Evolutionary conservation across 2,888 invertebrate genomes (phyloP), one percentile per base, ranked within the genome.

Genomic region (Drosophila sordidula): DNA sequence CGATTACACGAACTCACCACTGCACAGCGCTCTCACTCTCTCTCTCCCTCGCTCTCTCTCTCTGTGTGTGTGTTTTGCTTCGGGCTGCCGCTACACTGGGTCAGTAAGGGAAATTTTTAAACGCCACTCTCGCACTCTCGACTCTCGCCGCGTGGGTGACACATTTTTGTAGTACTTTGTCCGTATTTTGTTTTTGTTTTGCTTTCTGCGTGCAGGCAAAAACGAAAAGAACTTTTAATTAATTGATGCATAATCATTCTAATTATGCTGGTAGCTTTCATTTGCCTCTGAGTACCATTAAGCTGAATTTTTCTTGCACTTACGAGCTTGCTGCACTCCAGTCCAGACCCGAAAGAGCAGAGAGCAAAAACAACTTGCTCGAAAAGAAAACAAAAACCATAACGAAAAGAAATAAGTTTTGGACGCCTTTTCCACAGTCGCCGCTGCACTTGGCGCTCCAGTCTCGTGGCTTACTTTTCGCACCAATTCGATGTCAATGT

Each of bases 181-280:
- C 45, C 55, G 55, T 65, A 54, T 62, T 50, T 41, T 44, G 50
- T 55, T 71, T 38, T 49, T 34, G n/a, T 47, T 51, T 41, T 56
- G 25, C 46, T 54, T 56, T 36, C 34, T 47, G 29, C 25, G 39
- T 44, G 26, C 32, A 32, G 44, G 64, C 56, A 51, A 46, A 57
- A 49, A 70, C 62, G 65, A 80, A 80, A 83, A 75, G 68, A 80
- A 74, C 73, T 66, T 85, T 82, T 82, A 85, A 82, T 82, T 82
- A 82, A 82, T 82, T 80, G 82, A 71, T 41, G 80, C 68, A 82
- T 80, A 85, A 85, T 82, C 72, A 85, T 62, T 85, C 73, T 73
- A 76, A 78, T 76, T 78, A 75, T 64, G 73, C 57, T 68, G 57
- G 52, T 63, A 61, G 58, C 56, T 64, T 50, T 44, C 25, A 62